Percentiles rank a stretch among this genome's conserved stretches.
These are phyloP conservation scores for Drosophila anomalipes DNA, from an alignment of 2,888 invertebrate genomes.

Conservation along the genomic window DNA sequence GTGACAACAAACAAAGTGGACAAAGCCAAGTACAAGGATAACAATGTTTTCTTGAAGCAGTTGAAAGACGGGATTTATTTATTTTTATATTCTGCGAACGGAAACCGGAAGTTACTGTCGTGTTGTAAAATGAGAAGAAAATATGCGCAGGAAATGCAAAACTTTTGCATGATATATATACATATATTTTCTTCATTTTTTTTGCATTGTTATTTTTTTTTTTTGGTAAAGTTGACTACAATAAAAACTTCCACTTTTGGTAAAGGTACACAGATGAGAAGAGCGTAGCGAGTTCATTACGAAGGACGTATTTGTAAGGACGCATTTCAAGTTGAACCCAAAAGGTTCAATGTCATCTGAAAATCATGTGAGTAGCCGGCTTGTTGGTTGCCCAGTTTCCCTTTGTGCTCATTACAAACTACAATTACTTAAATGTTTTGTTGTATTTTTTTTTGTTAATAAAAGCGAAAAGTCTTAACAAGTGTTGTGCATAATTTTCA, in stretches of 20 bases:
- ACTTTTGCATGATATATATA: conserved; percentile 57
- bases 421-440: not conserved
- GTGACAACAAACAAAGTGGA: conserved; percentile 53
- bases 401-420: conserved; percentile 13
- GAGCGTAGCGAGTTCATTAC: conserved; percentile 21
- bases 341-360: conserved; percentile 67
- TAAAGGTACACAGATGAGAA: not conserved
- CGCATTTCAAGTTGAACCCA: conserved; percentile 50
- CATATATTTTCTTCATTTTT: conserved; percentile 39
- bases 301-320: conserved; percentile 48
- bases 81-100: conserved; percentile 68
- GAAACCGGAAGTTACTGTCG: conserved; percentile 77
- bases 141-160: conserved; percentile 79
- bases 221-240: conserved; percentile 37
- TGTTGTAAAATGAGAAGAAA: conserved; percentile 74
- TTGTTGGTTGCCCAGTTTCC: conserved; percentile 2
- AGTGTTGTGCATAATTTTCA: conserved; percentile 66
- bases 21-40: conserved; percentile 20
- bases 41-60: conserved; percentile 28
- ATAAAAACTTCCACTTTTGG: conserved; percentile 29
- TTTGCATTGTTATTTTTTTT: conserved; percentile 23
- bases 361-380: conserved; percentile 27
- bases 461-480: conserved; percentile 46
- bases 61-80: conserved; percentile 49
- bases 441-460: conserved; percentile 16